phyloP scores from a whole-genome alignment of 2,113 vertebrate genomes.

The Leptodactylus fuscus region DNA sequence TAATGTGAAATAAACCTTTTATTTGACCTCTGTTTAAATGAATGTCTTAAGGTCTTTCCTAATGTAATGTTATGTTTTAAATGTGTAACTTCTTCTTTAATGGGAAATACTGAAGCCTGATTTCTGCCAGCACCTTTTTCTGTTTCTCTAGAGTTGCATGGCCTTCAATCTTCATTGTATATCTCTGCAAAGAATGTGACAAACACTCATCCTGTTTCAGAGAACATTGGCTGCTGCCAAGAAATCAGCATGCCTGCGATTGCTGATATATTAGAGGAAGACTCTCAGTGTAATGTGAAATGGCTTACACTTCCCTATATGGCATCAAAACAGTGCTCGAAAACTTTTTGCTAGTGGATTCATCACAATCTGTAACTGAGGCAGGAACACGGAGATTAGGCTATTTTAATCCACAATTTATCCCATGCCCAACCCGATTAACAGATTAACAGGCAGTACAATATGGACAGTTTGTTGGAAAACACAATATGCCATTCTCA shows the following conservation, averaged over 20 bases:
- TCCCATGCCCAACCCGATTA: not conserved
- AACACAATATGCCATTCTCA: not conserved
- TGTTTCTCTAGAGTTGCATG: slow-evolving; percentile 21
- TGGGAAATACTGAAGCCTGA: not conserved
- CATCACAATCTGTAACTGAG: slow-evolving; percentile 10
- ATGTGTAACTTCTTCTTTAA: not conserved
- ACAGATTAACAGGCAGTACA: not conserved
- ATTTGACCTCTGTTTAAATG: no score
- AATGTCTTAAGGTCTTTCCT: no score
- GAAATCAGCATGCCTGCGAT: slow-evolving; percentile 58
- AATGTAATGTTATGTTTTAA: not conserved
- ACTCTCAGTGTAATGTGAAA: slow-evolving; percentile 59
- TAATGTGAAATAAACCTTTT: no score
- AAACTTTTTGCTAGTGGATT: slow-evolving; percentile 27
- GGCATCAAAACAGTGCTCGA: slow-evolving; percentile 56
- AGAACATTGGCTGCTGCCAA: slow-evolving; percentile 58
- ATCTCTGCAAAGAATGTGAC: slow-evolving; percentile 25
- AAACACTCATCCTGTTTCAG: slow-evolving; percentile 37
- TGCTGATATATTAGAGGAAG: slow-evolving; percentile 63
- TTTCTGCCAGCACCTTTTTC: slow-evolving; percentile 7
- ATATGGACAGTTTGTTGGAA: not conserved
- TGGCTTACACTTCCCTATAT: slow-evolving; percentile 63
- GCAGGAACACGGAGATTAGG: not conserved
- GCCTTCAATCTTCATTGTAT: slow-evolving; percentile 35
- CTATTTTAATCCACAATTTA: slow-evolving; percentile 5